phyloP scores from a whole-genome alignment of 2,113 vertebrate genomes.

The Nycticryphes semicollaris region DNA sequence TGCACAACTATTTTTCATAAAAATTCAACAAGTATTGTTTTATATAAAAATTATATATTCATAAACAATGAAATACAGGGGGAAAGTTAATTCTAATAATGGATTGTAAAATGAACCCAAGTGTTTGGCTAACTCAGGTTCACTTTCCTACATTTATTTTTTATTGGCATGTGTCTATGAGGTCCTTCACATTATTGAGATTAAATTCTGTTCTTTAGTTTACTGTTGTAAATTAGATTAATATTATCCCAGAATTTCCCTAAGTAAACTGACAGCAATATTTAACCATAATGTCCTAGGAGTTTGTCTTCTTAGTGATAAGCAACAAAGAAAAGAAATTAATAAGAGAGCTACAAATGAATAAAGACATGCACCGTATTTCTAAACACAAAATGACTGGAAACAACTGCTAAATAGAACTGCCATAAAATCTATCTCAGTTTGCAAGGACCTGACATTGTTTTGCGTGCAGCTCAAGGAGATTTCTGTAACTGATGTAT shows the following conservation, averaged over 20 bases:
- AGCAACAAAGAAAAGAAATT: background rate
- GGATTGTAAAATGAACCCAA: background rate
- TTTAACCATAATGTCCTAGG: background rate
- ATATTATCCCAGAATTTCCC: background rate
- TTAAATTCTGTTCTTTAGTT: background rate
- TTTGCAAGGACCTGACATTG: background rate
- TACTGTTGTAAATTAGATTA: background rate
- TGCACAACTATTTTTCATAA: background rate
- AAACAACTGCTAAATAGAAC: background rate
- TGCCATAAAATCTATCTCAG: background rate
- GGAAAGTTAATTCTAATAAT: background rate
- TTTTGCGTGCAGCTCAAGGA: background rate
- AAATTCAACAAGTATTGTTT: background rate
- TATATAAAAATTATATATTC: background rate
- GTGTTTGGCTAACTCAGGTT: background rate
- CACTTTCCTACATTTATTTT: background rate
- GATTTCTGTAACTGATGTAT: background rate
- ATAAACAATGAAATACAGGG: background rate
- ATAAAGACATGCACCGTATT: background rate
- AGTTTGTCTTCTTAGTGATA: background rate
- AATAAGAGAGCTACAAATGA: background rate
- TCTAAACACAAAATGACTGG: background rate
- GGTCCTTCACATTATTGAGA: background rate
- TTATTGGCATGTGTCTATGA: background rate
- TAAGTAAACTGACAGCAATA: background rate